These are phyloP conservation scores for Drosophila birchii DNA, from an alignment of 2,888 invertebrate species.

Conservation along the genomic window DNA sequence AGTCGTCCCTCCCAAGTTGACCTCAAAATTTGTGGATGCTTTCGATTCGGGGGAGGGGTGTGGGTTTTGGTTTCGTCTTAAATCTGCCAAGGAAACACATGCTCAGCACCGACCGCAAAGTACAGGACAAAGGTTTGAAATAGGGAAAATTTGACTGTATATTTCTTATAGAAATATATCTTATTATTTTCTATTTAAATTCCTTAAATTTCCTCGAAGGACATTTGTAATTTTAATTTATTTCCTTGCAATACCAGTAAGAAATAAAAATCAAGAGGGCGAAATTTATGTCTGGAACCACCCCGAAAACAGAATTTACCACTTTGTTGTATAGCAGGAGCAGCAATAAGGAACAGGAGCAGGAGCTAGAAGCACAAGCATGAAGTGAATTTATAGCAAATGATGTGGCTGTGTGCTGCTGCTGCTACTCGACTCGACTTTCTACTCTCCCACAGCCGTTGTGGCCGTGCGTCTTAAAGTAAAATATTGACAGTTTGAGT, in stretches of 20 bases:
- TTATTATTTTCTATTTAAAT: not conserved
- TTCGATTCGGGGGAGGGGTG: not conserved
- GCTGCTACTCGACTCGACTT: slow-evolving; percentile 12
- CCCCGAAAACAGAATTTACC: slow-evolving; percentile 16
- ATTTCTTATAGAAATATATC: not conserved
- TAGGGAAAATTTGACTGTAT: not conserved
- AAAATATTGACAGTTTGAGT: slow-evolving; percentile 80
- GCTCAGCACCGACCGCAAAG: slow-evolving; percentile 32
- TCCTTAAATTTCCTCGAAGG: not conserved
- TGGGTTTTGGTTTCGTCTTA: slow-evolving; percentile 18
- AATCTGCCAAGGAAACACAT: slow-evolving; percentile 56
- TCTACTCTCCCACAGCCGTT: slow-evolving; percentile 11
- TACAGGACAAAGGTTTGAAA: not conserved
- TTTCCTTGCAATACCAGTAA: not conserved
- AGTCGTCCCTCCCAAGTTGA: slow-evolving; percentile 53
- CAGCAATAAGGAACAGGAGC: not conserved
- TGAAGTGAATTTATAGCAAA: slow-evolving; percentile 77
- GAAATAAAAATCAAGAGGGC: slow-evolving; percentile 12
- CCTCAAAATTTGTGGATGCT: slow-evolving; percentile 64
- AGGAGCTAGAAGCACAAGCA: slow-evolving; percentile 11
- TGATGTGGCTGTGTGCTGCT: slow-evolving; percentile 71
- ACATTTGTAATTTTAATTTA: slow-evolving; percentile 10
- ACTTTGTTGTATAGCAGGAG: slow-evolving; percentile 20
- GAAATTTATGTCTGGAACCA: slow-evolving; percentile 31
- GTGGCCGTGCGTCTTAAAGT: slow-evolving; percentile 68